These are phyloP conservation scores for Tetramorium bicarinatum DNA, from an alignment of 2,888 invertebrate species.

Conservation along the genomic window DNA sequence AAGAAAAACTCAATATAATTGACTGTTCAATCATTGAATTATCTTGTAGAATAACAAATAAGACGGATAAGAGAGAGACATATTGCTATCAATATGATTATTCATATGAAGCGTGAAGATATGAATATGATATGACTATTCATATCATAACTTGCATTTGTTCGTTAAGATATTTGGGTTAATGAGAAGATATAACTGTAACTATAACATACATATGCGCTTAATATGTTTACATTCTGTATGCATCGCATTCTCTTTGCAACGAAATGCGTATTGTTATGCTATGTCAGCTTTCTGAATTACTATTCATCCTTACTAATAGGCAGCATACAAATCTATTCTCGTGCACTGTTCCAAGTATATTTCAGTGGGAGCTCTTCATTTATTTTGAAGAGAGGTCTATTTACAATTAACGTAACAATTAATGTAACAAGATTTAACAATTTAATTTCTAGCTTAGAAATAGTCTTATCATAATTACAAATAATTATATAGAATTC, in stretches of 20 bases:
- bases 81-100: slow-evolving; percentile 36
- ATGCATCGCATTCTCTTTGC: neutral
- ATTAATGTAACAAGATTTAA: neutral
- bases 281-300: slow-evolving; percentile 27
- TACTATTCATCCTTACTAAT: slow-evolving; percentile 36
- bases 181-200: slow-evolving; percentile 72
- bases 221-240: slow-evolving; percentile 32
- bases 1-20: neutral
- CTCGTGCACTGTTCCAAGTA: neutral
- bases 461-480: neutral
- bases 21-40: neutral
- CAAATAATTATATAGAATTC: neutral
- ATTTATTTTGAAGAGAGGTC: neutral
- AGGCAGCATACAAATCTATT: slow-evolving; percentile 13
- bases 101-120: neutral
- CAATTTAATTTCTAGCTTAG: neutral
- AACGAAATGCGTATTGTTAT: slow-evolving; percentile 39
- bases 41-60: neutral
- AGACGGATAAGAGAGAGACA: neutral
- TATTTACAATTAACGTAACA: slow-evolving; percentile 12
- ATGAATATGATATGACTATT: neutral
- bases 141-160: slow-evolving; percentile 60
- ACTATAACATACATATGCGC: slow-evolving; percentile 23
- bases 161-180: slow-evolving; percentile 74
- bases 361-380: neutral